These are phyloP conservation scores for Epinephelus cyanopodus DNA, from an alignment of 2,113 vertebrate genomes.

Conservation along the genomic window DNA sequence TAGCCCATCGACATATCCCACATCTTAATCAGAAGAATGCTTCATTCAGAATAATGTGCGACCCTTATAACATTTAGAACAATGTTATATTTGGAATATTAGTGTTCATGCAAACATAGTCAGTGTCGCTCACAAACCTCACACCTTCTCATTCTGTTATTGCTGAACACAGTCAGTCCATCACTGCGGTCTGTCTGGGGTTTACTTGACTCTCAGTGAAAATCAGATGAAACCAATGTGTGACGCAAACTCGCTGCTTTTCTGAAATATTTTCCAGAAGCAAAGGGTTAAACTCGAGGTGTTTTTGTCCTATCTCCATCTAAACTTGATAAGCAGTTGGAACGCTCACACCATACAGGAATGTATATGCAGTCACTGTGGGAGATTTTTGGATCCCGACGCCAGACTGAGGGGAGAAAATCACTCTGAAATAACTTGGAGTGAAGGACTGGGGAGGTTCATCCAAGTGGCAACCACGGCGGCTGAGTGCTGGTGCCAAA, in stretches of 20 bases:
- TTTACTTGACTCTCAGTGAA: constrained; percentile 16
- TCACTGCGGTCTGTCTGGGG: background rate
- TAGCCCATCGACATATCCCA: too few relatives aligned
- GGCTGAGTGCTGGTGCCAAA: constrained; percentile 32
- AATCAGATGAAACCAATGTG: constrained; percentile 6
- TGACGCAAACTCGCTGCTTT: background rate
- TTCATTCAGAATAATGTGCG: too few relatives aligned
- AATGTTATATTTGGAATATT: too few relatives aligned
- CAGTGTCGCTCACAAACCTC: background rate
- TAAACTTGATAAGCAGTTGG: constrained; percentile 36
- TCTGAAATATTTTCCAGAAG: background rate
- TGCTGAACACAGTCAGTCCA: background rate
- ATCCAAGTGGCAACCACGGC: constrained; percentile 51
- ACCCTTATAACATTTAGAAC: too few relatives aligned
- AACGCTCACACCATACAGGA: constrained; percentile 13
- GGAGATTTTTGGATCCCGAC: constrained; percentile 39
- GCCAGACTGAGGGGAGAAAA: constrained; percentile 43
- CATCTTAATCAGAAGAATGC: too few relatives aligned
- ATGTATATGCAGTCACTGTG: constrained; percentile 27
- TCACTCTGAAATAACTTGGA: constrained; percentile 38
- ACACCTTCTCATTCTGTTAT: background rate
- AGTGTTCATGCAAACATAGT: too few relatives aligned
- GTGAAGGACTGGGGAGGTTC: constrained; percentile 50
- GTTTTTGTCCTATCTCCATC: constrained; percentile 13
- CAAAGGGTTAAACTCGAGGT: background rate